These are phyloP conservation scores for Lycocerus yunnanus DNA, from an alignment of 2,888 invertebrate species.

Conservation along the genomic window DNA sequence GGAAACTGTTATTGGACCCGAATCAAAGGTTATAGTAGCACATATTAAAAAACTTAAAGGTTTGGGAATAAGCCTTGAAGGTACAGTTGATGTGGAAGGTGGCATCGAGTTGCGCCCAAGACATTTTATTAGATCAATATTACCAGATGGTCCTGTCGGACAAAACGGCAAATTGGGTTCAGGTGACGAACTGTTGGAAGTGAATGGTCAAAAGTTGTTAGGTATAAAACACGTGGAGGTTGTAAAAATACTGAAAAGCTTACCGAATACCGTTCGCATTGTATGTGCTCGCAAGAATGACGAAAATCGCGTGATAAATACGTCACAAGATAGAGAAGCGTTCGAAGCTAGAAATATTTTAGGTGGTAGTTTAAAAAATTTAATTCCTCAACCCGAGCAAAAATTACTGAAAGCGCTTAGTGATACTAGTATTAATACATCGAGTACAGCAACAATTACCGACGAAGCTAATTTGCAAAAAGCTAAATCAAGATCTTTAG, in stretches of 20 bases:
- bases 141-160: slow-evolving; percentile 96
- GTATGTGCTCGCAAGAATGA: slow-evolving; percentile 80
- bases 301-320: slow-evolving; percentile 71
- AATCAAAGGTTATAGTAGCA: slow-evolving; percentile 85
- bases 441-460: slow-evolving; percentile 80
- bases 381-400: slow-evolving; percentile 60
- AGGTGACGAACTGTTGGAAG: slow-evolving; percentile 96
- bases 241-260: slow-evolving; percentile 90
- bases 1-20: slow-evolving; percentile 78
- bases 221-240: slow-evolving; percentile 97
- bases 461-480: slow-evolving; percentile 69
- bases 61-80: slow-evolving; percentile 95
- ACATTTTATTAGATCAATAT: slow-evolving; percentile 95
- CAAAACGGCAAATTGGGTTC: slow-evolving; percentile 86
- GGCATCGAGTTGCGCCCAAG: slow-evolving; percentile 97
- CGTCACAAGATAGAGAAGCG: slow-evolving; percentile 77
- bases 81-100: slow-evolving; percentile 97
- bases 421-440: slow-evolving; percentile 89
- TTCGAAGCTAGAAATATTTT: slow-evolving; percentile 82
- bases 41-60: slow-evolving; percentile 92
- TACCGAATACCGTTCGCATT: slow-evolving; percentile 87
- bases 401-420: slow-evolving; percentile 84
- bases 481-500: slow-evolving; percentile 85
- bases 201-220: slow-evolving; percentile 88
- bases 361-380: slow-evolving; percentile 84